Conservation (phyloP, 37 sponge, comb jelly and placozoan genomes). For the Hexactinellida sp. region DNA sequence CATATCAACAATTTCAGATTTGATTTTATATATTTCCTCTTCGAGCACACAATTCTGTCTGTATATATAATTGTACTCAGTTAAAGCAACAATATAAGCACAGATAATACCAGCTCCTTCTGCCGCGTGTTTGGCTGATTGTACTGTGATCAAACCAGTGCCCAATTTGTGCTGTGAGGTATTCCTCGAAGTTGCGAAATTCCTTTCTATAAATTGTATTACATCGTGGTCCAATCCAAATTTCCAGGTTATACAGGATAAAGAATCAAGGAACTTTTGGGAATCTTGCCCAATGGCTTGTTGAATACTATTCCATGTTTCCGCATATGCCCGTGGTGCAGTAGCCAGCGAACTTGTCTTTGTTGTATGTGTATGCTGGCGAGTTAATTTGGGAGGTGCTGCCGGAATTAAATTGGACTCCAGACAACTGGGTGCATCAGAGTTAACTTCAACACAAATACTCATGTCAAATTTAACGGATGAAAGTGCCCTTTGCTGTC, state of each 20-base stretch:
- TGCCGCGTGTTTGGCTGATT: constrained; percentile 1
- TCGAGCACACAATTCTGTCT: constrained; percentile 3
- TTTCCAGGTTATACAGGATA: neutral
- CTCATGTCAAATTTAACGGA: neutral
- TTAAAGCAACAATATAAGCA: neutral
- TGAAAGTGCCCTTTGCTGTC: neutral
- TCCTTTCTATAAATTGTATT: neutral
- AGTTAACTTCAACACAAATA: neutral
- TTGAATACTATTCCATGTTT: neutral
- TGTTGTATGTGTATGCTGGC: neutral
- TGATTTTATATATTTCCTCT: neutral
- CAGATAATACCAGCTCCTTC: neutral
- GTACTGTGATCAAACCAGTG: neutral
- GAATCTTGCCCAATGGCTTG: neutral
- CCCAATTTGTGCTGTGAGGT: neutral
- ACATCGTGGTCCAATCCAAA: neutral
- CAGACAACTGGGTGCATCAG: neutral
- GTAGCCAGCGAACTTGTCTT: neutral
- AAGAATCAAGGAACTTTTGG: neutral
- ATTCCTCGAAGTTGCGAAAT: neutral
- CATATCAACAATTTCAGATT: neutral
- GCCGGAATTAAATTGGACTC: neutral
- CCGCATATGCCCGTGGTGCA: neutral
- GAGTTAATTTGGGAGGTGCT: neutral
- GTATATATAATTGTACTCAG: neutral